Percentiles rank a stretch among this genome's conserved stretches.
Conservation (phyloP, 2,888 invertebrate genomes). For the Ernsta delagoae region DNA sequence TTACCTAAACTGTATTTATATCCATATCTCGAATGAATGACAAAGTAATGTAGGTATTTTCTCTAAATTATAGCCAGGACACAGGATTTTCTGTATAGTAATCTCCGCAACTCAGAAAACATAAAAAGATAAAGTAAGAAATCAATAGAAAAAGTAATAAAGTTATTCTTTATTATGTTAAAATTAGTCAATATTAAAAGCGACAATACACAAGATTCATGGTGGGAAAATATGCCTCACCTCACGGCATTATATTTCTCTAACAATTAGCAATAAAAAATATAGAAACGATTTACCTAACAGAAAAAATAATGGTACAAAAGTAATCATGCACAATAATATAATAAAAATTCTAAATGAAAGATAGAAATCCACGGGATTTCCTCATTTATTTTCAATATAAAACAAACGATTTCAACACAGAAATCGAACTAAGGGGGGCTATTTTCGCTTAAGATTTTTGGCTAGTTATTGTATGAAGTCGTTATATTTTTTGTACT, state of each 20-base stretch:
- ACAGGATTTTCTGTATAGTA: too few relatives aligned
- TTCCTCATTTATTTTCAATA: slow-evolving; percentile 3
- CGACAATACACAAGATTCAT: slow-evolving; percentile 43
- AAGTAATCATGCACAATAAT: slow-evolving; percentile 30
- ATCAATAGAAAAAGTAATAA: too few relatives aligned
- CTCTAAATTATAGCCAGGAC: too few relatives aligned
- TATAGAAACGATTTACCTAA: slow-evolving; percentile 59
- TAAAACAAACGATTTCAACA: slow-evolving; percentile 41
- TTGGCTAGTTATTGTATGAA: slow-evolving; percentile 42
- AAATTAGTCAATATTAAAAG: slow-evolving; percentile 27
- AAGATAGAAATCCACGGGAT: slow-evolving; percentile 31
- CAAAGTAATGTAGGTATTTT: too few relatives aligned
- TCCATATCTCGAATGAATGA: too few relatives aligned
- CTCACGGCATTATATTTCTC: slow-evolving; percentile 73
- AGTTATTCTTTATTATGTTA: background rate
- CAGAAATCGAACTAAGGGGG: slow-evolving; percentile 24
- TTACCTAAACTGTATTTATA: too few relatives aligned
- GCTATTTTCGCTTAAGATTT: slow-evolving; percentile 27
- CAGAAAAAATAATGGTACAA: slow-evolving; percentile 40
- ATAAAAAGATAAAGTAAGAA: too few relatives aligned
- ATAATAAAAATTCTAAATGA: slow-evolving; percentile 32
- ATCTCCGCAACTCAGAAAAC: too few relatives aligned
- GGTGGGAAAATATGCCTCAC: slow-evolving; percentile 80
- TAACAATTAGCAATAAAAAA: slow-evolving; percentile 57
- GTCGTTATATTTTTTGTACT: slow-evolving; percentile 40